Conservation (phyloP, 92 coral and sea anemone species). For the Anthopleura xanthogrammica region DNA sequence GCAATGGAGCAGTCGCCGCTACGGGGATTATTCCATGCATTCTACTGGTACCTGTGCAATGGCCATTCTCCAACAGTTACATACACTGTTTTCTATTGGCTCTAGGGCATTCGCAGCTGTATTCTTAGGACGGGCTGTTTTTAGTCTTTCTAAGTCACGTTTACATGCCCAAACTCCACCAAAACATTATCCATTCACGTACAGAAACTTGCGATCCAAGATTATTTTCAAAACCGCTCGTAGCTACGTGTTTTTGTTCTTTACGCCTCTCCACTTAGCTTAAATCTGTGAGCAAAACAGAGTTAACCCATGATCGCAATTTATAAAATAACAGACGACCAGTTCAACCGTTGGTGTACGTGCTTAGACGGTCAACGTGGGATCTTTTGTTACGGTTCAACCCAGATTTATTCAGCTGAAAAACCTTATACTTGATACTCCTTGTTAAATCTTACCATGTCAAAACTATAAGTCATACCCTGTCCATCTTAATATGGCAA, state of each 20-base stretch:
- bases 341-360: neutral
- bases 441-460: neutral
- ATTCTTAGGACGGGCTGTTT: neutral
- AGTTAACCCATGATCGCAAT: neutral
- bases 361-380: neutral
- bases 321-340: neutral
- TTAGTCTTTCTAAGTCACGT: neutral
- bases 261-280: neutral
- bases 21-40: neutral
- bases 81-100: neutral
- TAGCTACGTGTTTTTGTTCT: too few relatives aligned
- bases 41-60: neutral
- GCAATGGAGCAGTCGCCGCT: conserved; percentile 2
- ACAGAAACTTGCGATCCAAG: neutral
- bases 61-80: neutral
- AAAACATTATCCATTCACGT: neutral
- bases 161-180: neutral
- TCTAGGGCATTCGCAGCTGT: neutral
- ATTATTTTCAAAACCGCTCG: neutral
- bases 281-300: neutral
- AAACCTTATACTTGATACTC: neutral
- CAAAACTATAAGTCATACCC: too few relatives aligned
- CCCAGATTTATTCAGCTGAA: neutral
- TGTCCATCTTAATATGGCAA: too few relatives aligned
- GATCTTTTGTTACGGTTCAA: neutral